Evolutionary conservation across 1,140 invertebrate genomes (phyloP).

Genomic region (Drosophila persimilis): DNA sequence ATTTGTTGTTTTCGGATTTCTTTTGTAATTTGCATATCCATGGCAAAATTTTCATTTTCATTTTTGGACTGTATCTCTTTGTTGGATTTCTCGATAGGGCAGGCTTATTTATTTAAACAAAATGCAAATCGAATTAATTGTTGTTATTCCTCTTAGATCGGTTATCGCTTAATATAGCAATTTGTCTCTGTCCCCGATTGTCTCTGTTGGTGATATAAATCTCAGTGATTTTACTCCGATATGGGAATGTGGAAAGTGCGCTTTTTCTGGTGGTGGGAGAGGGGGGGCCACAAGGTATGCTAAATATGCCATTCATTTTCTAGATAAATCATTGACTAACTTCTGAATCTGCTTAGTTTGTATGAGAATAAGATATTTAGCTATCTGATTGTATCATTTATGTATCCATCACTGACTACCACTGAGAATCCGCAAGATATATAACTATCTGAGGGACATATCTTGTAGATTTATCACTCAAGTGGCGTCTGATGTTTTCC

Average conservation of each 20-base stretch:
- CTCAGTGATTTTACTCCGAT: conserved; percentile 14
- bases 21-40: conserved; percentile 58
- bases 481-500: no score
- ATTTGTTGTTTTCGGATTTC: conserved; percentile 25
- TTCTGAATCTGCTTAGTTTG: no score
- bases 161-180: conserved; percentile 71
- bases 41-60: conserved; percentile 55
- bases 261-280: conserved; percentile 6
- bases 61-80: conserved; percentile 9
- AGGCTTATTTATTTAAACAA: conserved; percentile 61
- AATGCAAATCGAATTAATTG: conserved; percentile 79
- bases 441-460: no score
- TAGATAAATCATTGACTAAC: neutral
- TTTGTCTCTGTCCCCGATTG: conserved; percentile 68
- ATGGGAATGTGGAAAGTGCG: conserved; percentile 23
- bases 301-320: neutral
- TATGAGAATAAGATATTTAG: no score
- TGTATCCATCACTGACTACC: no score
- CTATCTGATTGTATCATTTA: no score
- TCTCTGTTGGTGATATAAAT: conserved; percentile 36
- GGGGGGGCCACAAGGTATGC: neutral
- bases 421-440: no score
- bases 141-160: conserved; percentile 72
- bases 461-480: no score
- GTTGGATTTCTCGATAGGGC: conserved; percentile 6